Evolutionary conservation across 1,140 invertebrate genomes (phyloP), one percentile per base, ranked within the genome.

Genomic region (Zaprionus vittiger): DNA sequence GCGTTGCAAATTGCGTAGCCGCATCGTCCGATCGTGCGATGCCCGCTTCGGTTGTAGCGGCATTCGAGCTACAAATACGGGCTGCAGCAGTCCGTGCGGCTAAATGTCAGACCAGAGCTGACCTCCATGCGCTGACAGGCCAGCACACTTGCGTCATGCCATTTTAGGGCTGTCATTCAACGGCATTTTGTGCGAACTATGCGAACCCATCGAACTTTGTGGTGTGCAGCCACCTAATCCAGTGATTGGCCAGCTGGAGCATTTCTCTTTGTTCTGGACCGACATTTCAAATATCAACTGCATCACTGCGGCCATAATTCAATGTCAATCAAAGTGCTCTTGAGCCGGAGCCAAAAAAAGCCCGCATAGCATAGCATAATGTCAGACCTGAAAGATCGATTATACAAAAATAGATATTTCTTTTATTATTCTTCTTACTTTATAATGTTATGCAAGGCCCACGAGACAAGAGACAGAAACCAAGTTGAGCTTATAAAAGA

Each of bases 61-160:
- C 68, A 65, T 34, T 59, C 49, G 44, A 37, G 63, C 62, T 63
- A 55, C 55, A 62, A 66, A 81, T 79, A 75, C 65, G 71, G 67
- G 47, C 41, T 64, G 47, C 52, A 41, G 37, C 38, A 60, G 41
- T 47, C 41, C 41, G 41, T 65, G 52, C 26, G 37, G 57, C 26
- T 89, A 86, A 86, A 86, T 86, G 83, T 86, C 83, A 86, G 80
- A 60, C 73, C 64, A 72, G 83, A 73, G 74, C 77, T 86, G 83
- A 86, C 83, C 83, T 86, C 83, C 84, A 83, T 83, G 64, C 67
- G 65, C 57, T 79, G 82, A 79, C 81, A 83, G 64, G 68, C 72
- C 61, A 47, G 41, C 41, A 59, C 64, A 69, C 80, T 77, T 73
- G 71, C 55, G 64, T 71, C 80, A 80, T 79, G 77, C 84, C 80